Base-by-base conservation (phyloP, 2,113 vertebrate species). In the Cyprinodon brontotheroides region DNA sequence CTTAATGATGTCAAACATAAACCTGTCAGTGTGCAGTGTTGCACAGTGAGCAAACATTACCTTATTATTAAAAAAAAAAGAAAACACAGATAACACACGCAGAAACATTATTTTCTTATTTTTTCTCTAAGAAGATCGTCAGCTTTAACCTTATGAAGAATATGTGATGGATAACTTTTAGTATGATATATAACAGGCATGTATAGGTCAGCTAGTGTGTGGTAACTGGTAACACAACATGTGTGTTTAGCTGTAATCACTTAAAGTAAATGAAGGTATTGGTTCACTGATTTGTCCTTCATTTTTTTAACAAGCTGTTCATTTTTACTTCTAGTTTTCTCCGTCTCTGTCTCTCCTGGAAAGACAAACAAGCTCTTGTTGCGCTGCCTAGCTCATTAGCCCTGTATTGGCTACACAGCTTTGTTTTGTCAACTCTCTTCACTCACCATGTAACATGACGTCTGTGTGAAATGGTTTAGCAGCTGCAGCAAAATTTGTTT, bases 331-430 rank as follows among this genome's bases (percentile, higher is more conserved):
- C 41, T 13, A 13, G 11, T 12, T 53, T 66, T 62, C 8, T 41
- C 53, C 77, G 38, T 73, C 40, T 37, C 20, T 72, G 45, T 47
- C 68, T 66, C 62, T 53, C 38, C 57, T 84, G 82, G 80, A 89
- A 86, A 92, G 83, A 73, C 75, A 89, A 91, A 91, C 86, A 90
- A 64, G 77, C 75, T 70, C 43, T 75, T 72, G 80, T 83, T 63
- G 81, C 41, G 67, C 82, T 41, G 43, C 71, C 62, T 61, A 37
- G 11, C 73, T 87, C 75, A 82, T 87, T 83, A 85, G 78, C 59
- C 61, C n/a, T 50, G 65, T 73, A 48, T 59, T 84, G 68, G 68
- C 77, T 69, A 59, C 70, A 78, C 82, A 78, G 78, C 72, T 68
- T 74, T 79, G 74, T 87, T 86, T 68, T 76, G 48, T 62, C 68